Percentiles rank a stretch among this genome's conserved stretches.
Evolutionary conservation across 2,797 vertebrate species (phyloP).

Genomic region (Euthynnus affinis): DNA sequence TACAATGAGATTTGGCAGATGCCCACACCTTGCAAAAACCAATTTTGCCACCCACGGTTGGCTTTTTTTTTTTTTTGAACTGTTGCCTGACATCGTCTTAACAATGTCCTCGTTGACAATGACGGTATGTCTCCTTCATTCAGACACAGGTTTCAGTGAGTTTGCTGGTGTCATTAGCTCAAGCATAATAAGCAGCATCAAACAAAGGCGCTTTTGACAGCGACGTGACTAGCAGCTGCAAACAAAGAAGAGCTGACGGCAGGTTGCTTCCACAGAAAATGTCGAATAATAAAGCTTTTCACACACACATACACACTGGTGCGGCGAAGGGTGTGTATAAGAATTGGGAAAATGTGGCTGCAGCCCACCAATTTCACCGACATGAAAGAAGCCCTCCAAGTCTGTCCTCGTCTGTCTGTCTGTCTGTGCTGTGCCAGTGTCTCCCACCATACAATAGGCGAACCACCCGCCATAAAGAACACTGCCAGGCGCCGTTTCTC

Average conservation of each 20-base stretch:
- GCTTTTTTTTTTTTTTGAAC: slow-evolving; percentile 21
- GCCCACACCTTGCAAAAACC: slow-evolving; percentile 19
- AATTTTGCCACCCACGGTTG: slow-evolving; percentile 8
- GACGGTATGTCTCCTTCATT: background rate
- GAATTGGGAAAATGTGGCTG: background rate
- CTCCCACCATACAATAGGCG: slow-evolving; percentile 60
- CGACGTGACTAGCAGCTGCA: slow-evolving; percentile 62
- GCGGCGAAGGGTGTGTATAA: too few relatives aligned
- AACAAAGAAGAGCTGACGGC: slow-evolving; percentile 75
- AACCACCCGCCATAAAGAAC: slow-evolving; percentile 11
- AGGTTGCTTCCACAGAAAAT: slow-evolving; percentile 8
- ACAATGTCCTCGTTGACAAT: background rate
- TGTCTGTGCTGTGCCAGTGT: slow-evolving; percentile 62
- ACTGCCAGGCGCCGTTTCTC: background rate
- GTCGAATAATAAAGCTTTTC: slow-evolving; percentile 1
- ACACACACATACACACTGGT: background rate
- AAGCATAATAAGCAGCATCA: slow-evolving; percentile 23
- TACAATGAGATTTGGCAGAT: background rate
- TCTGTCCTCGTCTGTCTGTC: background rate
- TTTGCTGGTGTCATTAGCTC: slow-evolving; percentile 11
- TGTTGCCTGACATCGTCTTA: background rate
- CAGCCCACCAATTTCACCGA: background rate
- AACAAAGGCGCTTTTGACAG: slow-evolving; percentile 75
- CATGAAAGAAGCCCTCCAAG: slow-evolving; percentile 3
- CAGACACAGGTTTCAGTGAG: background rate